phyloP scores from a whole-genome alignment of 35 echinoderm and acorn worm genomes.

The Hemicentrotus pulcherrimus region DNA sequence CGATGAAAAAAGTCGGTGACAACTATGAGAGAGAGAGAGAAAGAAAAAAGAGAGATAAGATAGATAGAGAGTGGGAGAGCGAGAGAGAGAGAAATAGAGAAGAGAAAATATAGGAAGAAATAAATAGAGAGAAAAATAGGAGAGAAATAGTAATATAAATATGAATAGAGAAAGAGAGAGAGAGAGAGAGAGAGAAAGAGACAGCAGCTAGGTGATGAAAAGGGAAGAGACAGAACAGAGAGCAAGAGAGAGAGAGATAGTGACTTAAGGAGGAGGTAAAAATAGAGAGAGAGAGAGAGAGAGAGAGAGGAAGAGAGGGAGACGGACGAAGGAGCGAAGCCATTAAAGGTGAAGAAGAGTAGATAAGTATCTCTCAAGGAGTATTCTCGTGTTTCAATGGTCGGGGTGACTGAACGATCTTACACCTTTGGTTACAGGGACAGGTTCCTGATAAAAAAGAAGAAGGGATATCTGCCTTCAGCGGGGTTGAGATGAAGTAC shows the following conservation, averaged over 20 bases:
- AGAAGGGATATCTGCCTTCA: not conserved
- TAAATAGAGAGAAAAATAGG: no score
- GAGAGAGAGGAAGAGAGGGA: not conserved
- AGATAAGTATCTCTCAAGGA: slow-evolving; percentile 11
- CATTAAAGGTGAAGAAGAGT: slow-evolving; percentile 22
- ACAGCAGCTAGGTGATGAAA: no score
- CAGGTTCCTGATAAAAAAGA: not conserved
- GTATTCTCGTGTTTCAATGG: slow-evolving; percentile 11
- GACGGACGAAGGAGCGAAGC: not conserved
- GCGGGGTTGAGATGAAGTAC: not conserved
- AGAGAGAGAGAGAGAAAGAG: not conserved
- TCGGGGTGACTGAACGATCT: not conserved
- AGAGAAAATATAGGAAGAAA: no score
- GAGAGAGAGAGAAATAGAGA: no score
- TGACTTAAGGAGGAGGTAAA: not conserved
- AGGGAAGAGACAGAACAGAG: not conserved
- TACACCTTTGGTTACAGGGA: not conserved
- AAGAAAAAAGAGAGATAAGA: not conserved
- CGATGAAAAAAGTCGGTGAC: not conserved
- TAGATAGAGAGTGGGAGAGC: no score
- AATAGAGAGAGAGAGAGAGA: not conserved
- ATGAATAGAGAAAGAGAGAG: not conserved
- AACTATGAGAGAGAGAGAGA: not conserved
- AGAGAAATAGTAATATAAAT: not conserved
- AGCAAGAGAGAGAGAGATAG: not conserved